Percentiles rank a stretch among this genome's conserved stretches.
Conservation (phyloP, 2,113 vertebrate species). For the Notiomystis cincta region DNA sequence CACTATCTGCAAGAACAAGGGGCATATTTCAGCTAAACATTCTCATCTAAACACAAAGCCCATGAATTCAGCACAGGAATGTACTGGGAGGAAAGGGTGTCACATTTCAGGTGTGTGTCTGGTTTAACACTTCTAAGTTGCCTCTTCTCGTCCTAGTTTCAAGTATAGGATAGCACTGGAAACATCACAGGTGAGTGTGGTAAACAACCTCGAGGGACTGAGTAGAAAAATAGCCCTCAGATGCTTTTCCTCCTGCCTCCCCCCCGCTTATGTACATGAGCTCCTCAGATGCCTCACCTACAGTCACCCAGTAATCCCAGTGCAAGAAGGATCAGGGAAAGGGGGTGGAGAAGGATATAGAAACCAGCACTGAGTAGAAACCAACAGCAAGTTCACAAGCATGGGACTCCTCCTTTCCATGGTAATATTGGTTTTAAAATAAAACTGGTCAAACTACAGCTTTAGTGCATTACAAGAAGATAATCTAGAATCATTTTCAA, state of each 20-base stretch:
- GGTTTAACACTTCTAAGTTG: rapidly evolving
- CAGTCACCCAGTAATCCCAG: conserved; percentile 1
- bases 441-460: background rate
- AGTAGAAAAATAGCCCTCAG: background rate
- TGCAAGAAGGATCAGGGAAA: background rate
- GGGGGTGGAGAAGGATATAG: background rate
- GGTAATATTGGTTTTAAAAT: background rate
- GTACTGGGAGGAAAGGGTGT: background rate
- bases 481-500: background rate
- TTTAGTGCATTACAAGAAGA: background rate
- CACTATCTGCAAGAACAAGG: background rate
- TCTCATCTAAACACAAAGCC: background rate
- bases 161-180: background rate
- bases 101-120: background rate
- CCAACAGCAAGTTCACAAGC: background rate
- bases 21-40: background rate
- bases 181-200: background rate
- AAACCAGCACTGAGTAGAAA: background rate
- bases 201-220: background rate
- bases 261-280: background rate
- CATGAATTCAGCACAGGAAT: background rate
- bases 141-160: background rate
- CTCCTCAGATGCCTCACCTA: background rate
- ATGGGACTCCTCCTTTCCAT: background rate
- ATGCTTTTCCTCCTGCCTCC: background rate